Evolutionary conservation across 2,888 invertebrate genomes (phyloP).

Genomic region (Cantharis rufa): DNA sequence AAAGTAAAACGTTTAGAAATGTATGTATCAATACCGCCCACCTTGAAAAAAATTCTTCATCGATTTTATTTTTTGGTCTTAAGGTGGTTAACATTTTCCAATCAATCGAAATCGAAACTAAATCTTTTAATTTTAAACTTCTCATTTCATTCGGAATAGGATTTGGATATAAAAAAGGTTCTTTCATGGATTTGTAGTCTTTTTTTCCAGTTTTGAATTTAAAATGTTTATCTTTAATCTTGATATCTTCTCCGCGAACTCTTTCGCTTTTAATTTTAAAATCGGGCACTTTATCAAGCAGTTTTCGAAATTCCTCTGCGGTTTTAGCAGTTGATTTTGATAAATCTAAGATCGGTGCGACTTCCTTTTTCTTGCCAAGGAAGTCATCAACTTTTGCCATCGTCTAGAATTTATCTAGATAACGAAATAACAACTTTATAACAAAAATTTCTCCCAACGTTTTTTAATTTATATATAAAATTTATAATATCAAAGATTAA

Average conservation of each 20-base stretch:
- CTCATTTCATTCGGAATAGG: constrained; percentile 85
- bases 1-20: not conserved
- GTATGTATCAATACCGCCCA: constrained; percentile 41
- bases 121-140: constrained; percentile 71
- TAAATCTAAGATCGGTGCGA: constrained; percentile 81
- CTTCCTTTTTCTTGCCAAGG: constrained; percentile 82
- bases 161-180: constrained; percentile 70
- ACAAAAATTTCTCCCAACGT: not conserved
- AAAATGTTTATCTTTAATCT: constrained; percentile 74
- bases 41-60: constrained; percentile 87
- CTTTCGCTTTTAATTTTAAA: constrained; percentile 88
- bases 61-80: constrained; percentile 79
- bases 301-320: constrained; percentile 80
- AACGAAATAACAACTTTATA: constrained; percentile 14
- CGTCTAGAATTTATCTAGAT: constrained; percentile 30
- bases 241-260: constrained; percentile 76
- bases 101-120: constrained; percentile 84
- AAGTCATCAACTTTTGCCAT: constrained; percentile 81
- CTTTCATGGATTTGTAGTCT: constrained; percentile 68
- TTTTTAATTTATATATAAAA: not conserved
- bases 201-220: constrained; percentile 76
- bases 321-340: constrained; percentile 77
- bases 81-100: constrained; percentile 93
- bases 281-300: constrained; percentile 86
- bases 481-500: not conserved